A percentile compares a stretch with the other conserved stretches of the same genome.
These are phyloP conservation scores for Heliconius himera DNA, from an alignment of 1,140 invertebrate species.

Conservation along the genomic window DNA sequence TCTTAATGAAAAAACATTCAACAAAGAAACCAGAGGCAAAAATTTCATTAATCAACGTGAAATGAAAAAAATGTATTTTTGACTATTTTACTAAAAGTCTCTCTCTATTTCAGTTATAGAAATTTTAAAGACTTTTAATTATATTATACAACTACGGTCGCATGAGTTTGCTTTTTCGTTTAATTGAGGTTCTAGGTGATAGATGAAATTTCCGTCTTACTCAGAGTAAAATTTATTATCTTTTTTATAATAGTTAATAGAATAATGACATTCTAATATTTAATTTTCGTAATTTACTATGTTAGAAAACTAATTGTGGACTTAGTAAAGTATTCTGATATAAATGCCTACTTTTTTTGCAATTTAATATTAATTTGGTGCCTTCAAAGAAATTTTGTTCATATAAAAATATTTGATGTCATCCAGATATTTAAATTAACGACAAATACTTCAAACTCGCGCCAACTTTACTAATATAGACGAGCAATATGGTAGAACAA, in stretches of 20 bases:
- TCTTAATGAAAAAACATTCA: no score
- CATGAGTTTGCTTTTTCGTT: background rate
- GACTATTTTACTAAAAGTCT: background rate
- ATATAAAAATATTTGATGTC: constrained; percentile 53
- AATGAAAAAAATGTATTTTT: background rate
- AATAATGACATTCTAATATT: background rate
- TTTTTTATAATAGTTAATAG: background rate
- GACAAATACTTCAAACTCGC: constrained; percentile 47
- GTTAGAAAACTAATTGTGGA: no score
- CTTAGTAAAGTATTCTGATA: background rate
- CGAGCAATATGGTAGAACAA: constrained; percentile 59
- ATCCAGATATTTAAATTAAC: constrained; percentile 52
- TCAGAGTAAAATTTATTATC: background rate
- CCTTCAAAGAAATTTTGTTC: background rate
- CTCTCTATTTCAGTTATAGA: background rate
- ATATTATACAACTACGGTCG: background rate
- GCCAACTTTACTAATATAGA: constrained; percentile 61
- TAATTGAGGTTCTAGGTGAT: background rate
- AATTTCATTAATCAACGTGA: no score
- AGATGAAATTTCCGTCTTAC: background rate
- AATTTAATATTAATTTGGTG: background rate
- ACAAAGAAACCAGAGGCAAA: no score
- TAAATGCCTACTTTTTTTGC: background rate
- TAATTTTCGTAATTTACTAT: background rate
- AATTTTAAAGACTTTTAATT: background rate